phyloP scores from a whole-genome alignment of 2,888 invertebrate species.

The Nymphalis polychloros region DNA sequence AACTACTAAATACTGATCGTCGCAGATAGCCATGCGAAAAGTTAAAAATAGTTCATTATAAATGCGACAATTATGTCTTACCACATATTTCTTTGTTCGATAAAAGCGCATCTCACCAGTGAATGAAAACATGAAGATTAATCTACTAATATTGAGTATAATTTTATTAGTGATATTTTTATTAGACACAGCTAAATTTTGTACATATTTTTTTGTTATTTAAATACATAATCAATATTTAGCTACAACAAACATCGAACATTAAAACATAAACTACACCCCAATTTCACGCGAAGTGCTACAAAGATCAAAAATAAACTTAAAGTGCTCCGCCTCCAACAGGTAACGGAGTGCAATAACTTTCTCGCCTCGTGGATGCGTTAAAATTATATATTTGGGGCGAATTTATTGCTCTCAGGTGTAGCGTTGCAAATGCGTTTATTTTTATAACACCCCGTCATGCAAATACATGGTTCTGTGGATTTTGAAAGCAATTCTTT shows the following conservation, averaged over 20 bases:
- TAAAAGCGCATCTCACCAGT: no score
- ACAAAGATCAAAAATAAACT: slow-evolving; percentile 17
- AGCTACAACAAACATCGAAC: not conserved
- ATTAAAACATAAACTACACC: slow-evolving; percentile 6
- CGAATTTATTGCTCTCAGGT: slow-evolving; percentile 41
- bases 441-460: slow-evolving; percentile 13
- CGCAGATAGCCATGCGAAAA: no score
- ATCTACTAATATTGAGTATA: no score
- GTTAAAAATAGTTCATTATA: no score
- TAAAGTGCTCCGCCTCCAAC: slow-evolving; percentile 11
- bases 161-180: no score
- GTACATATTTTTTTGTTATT: not conserved
- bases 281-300: slow-evolving; percentile 9
- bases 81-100: no score
- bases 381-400: slow-evolving; percentile 37
- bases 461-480: not conserved
- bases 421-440: slow-evolving; percentile 29
- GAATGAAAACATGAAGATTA: no score
- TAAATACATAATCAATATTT: not conserved
- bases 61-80: no score
- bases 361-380: slow-evolving; percentile 20
- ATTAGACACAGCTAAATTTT: no score
- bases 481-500: not conserved
- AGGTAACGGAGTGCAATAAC: slow-evolving; percentile 28
- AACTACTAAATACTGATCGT: no score